phyloP scores from a whole-genome alignment of 2,113 vertebrate species.

The Oxyura jamaicensis region DNA sequence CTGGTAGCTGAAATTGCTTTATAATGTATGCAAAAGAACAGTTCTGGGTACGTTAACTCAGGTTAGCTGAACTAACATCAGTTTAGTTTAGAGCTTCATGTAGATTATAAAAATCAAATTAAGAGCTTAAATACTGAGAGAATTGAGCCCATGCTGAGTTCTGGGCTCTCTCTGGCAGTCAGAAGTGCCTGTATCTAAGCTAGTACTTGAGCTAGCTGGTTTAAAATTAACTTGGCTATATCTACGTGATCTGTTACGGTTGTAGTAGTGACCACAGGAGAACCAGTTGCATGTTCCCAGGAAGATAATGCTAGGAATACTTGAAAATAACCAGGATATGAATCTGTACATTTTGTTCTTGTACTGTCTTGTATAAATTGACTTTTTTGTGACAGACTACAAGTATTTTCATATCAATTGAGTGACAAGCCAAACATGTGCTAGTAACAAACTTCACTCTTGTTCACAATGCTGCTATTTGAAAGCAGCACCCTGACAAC shows the following conservation, averaged over 20 bases:
- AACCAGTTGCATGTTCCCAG: not conserved
- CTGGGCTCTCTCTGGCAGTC: accelerated
- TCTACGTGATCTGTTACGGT: accelerated
- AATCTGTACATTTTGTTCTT: not conserved
- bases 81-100: not conserved
- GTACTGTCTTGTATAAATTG: not conserved
- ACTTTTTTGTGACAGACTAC: not conserved
- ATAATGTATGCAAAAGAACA: not conserved
- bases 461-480: not conserved
- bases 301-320: not conserved
- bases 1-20: not conserved
- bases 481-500: not conserved
- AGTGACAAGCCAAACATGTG: not conserved
- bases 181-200: not conserved
- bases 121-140: not conserved
- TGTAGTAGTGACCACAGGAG: not conserved
- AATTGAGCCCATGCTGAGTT: not conserved
- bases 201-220: not conserved
- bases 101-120: not conserved
- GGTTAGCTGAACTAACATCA: not conserved
- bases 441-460: not conserved
- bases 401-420: not conserved
- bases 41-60: not conserved
- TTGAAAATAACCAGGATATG: not conserved
- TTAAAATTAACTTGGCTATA: not conserved